These are phyloP conservation scores for Steinernema feltiae DNA, from an alignment of 1,140 invertebrate species.

Conservation along the genomic window DNA sequence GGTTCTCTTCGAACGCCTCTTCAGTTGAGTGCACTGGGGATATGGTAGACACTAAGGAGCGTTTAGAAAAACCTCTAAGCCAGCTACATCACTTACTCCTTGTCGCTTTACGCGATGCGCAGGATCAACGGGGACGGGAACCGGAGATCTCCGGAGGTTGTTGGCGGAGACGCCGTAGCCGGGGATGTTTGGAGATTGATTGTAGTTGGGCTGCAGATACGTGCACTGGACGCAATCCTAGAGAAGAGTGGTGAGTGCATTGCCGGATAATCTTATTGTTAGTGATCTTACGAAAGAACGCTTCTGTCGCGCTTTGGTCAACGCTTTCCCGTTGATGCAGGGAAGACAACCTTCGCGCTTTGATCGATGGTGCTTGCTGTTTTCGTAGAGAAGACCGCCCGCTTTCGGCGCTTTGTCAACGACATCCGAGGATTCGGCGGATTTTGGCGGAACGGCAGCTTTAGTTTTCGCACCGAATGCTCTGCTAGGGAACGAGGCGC, in stretches of 20 bases:
- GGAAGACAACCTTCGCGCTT: slow-evolving; percentile 24
- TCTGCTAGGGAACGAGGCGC: background rate
- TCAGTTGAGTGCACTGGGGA: slow-evolving; percentile 29
- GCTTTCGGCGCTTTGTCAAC: slow-evolving; percentile 26
- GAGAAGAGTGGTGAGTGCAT: background rate
- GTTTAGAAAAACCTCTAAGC: slow-evolving; percentile 1
- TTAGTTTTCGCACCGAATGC: background rate
- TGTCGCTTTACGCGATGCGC: slow-evolving; percentile 32
- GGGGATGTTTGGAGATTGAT: slow-evolving; percentile 15
- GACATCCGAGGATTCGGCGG: slow-evolving; percentile 8
- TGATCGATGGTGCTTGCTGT: background rate
- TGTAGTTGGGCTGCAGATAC: slow-evolving; percentile 36
- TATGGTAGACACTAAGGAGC: slow-evolving; percentile 36
- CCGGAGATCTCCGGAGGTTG: slow-evolving; percentile 22
- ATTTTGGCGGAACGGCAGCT: background rate
- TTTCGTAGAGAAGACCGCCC: slow-evolving; percentile 11
- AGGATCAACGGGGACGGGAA: slow-evolving; percentile 26
- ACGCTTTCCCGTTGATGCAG: slow-evolving; percentile 32
- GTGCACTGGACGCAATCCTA: slow-evolving; percentile 32
- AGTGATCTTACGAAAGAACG: background rate
- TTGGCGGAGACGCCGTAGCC: slow-evolving; percentile 17
- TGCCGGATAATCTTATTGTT: background rate
- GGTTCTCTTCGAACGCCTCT: slow-evolving; percentile 33
- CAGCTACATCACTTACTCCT: slow-evolving; percentile 19
- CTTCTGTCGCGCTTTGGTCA: slow-evolving; percentile 23